phyloP scores from a whole-genome alignment of 2,113 vertebrate species.

The Cebidichthys violaceus region DNA sequence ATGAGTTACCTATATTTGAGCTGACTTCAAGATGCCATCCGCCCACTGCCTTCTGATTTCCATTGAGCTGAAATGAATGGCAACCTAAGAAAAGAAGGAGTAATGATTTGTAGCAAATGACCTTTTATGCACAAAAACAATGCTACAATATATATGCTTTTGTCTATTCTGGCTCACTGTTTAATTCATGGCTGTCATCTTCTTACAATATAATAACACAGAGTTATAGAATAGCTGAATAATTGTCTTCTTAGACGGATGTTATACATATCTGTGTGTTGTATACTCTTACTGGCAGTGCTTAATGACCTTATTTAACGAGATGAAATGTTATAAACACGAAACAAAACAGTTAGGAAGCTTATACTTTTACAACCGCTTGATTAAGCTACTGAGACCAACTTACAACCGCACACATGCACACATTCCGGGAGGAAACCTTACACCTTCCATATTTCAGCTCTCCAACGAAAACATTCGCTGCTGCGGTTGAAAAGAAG shows the following conservation, averaged over 20 bases:
- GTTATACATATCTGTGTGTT: not conserved
- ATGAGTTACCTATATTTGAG: not conserved
- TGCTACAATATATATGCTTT: not conserved
- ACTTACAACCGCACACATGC: conserved; percentile 36
- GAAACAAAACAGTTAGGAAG: not conserved
- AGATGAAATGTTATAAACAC: not conserved
- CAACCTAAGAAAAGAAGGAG: not conserved
- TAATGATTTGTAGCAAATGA: not conserved
- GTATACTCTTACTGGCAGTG: not conserved
- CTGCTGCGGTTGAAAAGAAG: conserved; percentile 37
- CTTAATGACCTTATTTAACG: not conserved
- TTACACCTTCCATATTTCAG: conserved; percentile 64
- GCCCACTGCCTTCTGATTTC: not conserved
- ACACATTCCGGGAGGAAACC: conserved; percentile 73
- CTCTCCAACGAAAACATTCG: conserved; percentile 65
- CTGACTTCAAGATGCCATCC: not conserved
- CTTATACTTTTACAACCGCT: conserved; percentile 5
- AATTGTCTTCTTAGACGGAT: not conserved
- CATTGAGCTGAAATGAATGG: not conserved
- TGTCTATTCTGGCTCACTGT: not conserved
- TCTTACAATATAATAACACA: not conserved
- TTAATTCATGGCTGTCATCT: not conserved
- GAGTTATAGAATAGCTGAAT: too few species aligned
- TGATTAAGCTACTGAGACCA: conserved; percentile 16
- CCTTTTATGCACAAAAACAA: not conserved